These are phyloP conservation scores for Arrhamphus sclerolepis DNA, from an alignment of 2,797 vertebrate genomes.

Conservation along the genomic window DNA sequence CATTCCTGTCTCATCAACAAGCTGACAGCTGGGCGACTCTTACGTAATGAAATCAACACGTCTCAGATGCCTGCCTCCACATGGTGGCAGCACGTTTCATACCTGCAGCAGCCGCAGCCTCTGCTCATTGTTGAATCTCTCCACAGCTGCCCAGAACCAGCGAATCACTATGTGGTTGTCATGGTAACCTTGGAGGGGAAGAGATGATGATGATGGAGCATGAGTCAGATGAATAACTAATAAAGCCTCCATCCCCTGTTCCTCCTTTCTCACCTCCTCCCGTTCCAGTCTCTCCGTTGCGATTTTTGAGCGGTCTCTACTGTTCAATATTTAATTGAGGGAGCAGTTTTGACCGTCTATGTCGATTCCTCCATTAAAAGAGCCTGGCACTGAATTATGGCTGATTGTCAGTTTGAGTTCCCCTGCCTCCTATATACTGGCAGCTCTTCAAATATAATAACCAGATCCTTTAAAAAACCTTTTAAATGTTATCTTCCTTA, in stretches of 20 bases:
- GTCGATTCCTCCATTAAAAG: conserved; percentile 68
- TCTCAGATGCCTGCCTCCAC: conserved; percentile 31
- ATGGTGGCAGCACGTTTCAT: conserved; percentile 27
- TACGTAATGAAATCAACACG: too few relatives aligned
- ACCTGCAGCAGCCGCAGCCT: conserved; percentile 94
- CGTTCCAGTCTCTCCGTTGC: not conserved
- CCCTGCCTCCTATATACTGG: conserved; percentile 40
- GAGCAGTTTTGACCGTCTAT: conserved; percentile 32
- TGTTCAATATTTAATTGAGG: conserved; percentile 61
- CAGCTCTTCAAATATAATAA: conserved; percentile 45
- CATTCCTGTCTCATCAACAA: too few relatives aligned
- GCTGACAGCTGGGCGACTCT: too few relatives aligned
- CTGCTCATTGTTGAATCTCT: conserved; percentile 99
- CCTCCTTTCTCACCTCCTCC: not conserved
- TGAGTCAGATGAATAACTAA: conserved; percentile 64
- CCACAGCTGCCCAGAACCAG: conserved; percentile 99
- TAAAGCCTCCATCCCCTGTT: conserved; percentile 4
- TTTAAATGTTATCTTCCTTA: conserved; percentile 58
- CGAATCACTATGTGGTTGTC: conserved; percentile 98
- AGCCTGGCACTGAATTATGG: conserved; percentile 34
- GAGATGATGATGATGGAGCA: conserved; percentile 38
- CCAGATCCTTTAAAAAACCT: conserved; percentile 48
- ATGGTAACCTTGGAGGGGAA: conserved; percentile 88
- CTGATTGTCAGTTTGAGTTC: conserved; percentile 29
- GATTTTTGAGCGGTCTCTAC: conserved; percentile 40